Conservation (phyloP, 2,797 vertebrate genomes). For the Varecia variegata region DNA sequence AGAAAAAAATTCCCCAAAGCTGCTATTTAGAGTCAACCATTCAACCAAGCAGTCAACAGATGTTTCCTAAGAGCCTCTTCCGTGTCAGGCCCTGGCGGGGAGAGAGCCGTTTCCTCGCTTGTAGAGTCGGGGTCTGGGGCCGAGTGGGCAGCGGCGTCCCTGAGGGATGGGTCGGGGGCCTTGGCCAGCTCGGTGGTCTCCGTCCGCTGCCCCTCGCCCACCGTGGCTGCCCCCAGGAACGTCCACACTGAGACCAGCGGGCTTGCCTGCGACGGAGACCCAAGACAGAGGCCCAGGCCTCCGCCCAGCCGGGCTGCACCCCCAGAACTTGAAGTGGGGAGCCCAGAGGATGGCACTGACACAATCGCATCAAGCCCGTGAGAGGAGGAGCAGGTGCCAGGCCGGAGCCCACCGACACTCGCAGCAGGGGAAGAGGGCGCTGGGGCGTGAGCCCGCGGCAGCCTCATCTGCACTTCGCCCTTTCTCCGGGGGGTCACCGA, state of each 20-base stretch:
- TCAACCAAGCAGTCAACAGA: neutral
- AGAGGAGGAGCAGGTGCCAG: neutral
- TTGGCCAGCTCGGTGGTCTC: neutral
- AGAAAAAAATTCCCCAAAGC: neutral
- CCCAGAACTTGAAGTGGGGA: neutral
- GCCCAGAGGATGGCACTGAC: neutral
- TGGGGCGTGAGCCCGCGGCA: neutral
- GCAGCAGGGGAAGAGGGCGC: neutral
- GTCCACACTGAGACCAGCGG: neutral
- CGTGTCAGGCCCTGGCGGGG: neutral
- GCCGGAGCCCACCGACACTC: neutral
- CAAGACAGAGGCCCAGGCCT: neutral
- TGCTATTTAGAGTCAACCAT: neutral
- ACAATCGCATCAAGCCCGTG: neutral
- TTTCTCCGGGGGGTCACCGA: neutral
- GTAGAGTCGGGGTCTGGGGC: neutral
- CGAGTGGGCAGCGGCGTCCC: fast-evolving
- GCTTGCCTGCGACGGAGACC: neutral
- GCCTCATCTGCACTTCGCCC: neutral
- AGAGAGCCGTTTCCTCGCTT: neutral
- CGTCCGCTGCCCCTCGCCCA: neutral
- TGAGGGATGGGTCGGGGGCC: neutral
- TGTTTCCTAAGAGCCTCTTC: neutral
- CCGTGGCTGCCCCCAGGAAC: too few species aligned
- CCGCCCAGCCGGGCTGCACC: neutral